Base-by-base conservation (phyloP, 2,113 vertebrate genomes). In the Psilopsiagon aymara region DNA sequence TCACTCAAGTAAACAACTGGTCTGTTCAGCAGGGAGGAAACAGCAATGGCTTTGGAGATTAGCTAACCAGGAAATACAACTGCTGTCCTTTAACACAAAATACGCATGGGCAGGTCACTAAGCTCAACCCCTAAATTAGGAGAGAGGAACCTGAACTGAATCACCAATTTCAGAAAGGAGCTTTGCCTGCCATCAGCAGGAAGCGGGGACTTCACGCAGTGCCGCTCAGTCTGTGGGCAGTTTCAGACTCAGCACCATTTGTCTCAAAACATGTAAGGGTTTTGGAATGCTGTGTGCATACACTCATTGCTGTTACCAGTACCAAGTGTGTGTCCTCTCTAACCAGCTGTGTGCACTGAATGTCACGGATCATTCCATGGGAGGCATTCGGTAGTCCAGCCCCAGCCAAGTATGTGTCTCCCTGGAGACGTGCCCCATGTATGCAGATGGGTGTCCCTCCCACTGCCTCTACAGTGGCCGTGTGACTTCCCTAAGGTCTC, bases 391-490 rank as follows among this genome's bases (percentile, higher is more conserved):
- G 51, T 11, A 41, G 37, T 24, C 29, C 55, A 13, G 55, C 37
- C 37, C 60, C 29, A 5, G 37, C 37, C 68, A 1, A 9, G 25
- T 2, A 21, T 2, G 7, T 73, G 49, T 11, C 64, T 10, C 24
- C 23, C 19, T 5, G 7, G 5, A 7, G 67, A n/a, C 1, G 0
- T 10, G 68, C 18, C 33, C 44, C 2, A 3, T 41, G 31, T 5
- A 9, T 7, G 31, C 6, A 2, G 66, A 5, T 0, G 6, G 17
- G 14, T 9, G 14, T 68, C 60, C 59, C 24, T 46, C 52, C 25
- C 0, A 0, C 37, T 13, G 28, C 68, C 53, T 3, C 35, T 3
- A 47, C 67, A 1, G 1, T 0, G 25, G 39, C 49, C 3, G 0
- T 13, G 47, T 0, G 13, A 17, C 66, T 67, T 24, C 3, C 23